A percentile compares a stretch with the other conserved stretches of the same genome.
phyloP scores from a whole-genome alignment of 2,113 vertebrate genomes.

The Colius striatus region DNA sequence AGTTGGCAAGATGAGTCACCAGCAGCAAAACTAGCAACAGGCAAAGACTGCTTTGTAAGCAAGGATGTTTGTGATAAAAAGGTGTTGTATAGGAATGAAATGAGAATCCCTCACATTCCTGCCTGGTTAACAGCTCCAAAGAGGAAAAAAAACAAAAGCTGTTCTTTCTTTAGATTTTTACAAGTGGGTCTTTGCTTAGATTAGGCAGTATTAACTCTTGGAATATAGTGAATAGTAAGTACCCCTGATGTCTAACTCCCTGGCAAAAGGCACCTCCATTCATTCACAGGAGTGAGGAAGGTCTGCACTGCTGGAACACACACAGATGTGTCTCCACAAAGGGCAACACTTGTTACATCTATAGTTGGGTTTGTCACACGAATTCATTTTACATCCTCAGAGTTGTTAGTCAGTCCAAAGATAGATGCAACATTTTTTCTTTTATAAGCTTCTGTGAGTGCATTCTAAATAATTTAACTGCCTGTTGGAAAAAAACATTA shows the following conservation, averaged over 20 bases:
- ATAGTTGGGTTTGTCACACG: not conserved
- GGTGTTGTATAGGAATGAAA: not conserved
- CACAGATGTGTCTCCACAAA: not conserved
- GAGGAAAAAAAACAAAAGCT: not conserved
- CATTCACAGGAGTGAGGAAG: not conserved
- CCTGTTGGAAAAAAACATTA: not conserved
- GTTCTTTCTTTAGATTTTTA: not conserved
- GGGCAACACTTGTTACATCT: not conserved
- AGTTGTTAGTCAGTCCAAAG: not conserved
- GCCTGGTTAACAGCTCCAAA: not conserved
- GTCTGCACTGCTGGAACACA: not conserved
- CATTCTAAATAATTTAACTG: not conserved
- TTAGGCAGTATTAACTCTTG: not conserved
- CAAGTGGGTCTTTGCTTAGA: not conserved
- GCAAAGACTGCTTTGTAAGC: not conserved
- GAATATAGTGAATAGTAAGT: not conserved
- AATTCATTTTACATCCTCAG: not conserved
- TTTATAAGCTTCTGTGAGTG: not conserved
- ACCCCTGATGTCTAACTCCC: no score
- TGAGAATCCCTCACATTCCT: not conserved
- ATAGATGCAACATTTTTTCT: not conserved
- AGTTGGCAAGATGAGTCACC: not conserved
- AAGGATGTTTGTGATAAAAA: not conserved
- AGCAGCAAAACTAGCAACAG: not conserved
- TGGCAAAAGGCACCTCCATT: not conserved